Base-by-base conservation (phyloP, 1,140 invertebrate genomes). In the Drosophila nigromelanica region DNA sequence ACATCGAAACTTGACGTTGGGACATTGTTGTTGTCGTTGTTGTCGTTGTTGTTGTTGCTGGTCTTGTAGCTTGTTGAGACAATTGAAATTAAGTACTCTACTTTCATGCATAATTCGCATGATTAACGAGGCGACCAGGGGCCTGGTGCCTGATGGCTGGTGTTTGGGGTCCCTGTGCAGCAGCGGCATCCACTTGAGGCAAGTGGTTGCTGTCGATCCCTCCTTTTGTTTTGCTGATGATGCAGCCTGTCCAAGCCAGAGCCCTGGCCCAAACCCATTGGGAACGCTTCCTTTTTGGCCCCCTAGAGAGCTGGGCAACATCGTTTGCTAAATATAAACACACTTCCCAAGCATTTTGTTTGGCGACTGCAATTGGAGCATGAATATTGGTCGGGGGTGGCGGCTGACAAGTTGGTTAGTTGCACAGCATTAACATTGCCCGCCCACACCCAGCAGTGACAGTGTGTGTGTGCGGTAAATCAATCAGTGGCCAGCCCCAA, bases 51-150 rank as follows among this genome's bases (percentile, higher is more conserved):
- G n/a, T n/a, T n/a, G n/a, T n/a, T n/a, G n/a, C n/a, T n/a, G 52
- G 47, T 51, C 48, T 51, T 51, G 27, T 51, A 35, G 52, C 37
- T 85, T 85, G 83, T 87, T 87, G 81, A 87, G 83, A 87, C 83
- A 83, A 87, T 87, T 87, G 83, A 89, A 89, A 89, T 89, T 89
- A 89, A 89, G 83, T 80, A 89, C 85, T 89, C 83, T 74, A 89
- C 85, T 89, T 89, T 80, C 83, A 89, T 89, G 79, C 83, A 89
- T 89, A 89, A 89, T 89, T 89, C 83, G 76, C 79, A 89, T 89
- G 83, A 89, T 89, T 89, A 89, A 89, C 83, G 79, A 87, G 82
- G 69, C 81, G 67, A 72, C 59, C 64, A 76, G 71, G 58, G 76
- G 64, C 67, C 47, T 60, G 24, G 45, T 10, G 7, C 33, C 7